Evolutionary conservation across 2,888 invertebrate genomes (phyloP), one percentile per base, ranked within the genome.

Genomic region (Gibbula magus): DNA sequence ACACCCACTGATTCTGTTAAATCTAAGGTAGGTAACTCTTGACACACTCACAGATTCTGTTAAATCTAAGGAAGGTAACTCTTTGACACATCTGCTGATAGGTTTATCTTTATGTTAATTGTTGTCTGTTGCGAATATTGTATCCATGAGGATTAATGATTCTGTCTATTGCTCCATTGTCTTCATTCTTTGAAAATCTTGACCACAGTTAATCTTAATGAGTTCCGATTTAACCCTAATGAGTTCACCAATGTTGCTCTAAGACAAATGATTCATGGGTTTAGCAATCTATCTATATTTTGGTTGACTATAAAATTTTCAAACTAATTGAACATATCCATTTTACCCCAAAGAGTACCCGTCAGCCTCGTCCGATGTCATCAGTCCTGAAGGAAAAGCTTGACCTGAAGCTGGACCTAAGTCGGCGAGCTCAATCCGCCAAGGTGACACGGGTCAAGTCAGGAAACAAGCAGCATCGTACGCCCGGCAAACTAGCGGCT

Each of bases 361-460:
- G 56, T 7, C 32, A 16, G 0, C 70, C 45, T n/a, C 82, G 89
- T 22, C 89, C 89, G 4, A 88, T 89, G 88, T 88, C 89, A 18
- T 88, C 89, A 10, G 78, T 88, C 53, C 83, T 89, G 61, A 88
- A 88, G 54, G 88, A 89, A 77, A 89, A 88, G 74, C 80, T 88
- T 53, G 85, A 89, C 53, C 81, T 89, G n/a, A 87, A 87, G 45
- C 84, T 88, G 45, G 88, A 87, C 75, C 79, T 87, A 52, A 84
- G 77, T 52, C 76, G 83, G 0, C 74, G 87, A 45, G 80, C 85
- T 18, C 85, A 86, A 82, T 88, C 88, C 7, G 87, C 88, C 0
- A 80, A 80, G 73, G 83, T 75, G 1, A 66, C 67, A 10, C 22
- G 79, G 25, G 79, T 79, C 32, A 39, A 56, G 39, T 39, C 53